Percentiles rank a stretch among this genome's conserved stretches.
Conservation (phyloP, 2,113 vertebrate genomes). For the Crocuta crocuta region DNA sequence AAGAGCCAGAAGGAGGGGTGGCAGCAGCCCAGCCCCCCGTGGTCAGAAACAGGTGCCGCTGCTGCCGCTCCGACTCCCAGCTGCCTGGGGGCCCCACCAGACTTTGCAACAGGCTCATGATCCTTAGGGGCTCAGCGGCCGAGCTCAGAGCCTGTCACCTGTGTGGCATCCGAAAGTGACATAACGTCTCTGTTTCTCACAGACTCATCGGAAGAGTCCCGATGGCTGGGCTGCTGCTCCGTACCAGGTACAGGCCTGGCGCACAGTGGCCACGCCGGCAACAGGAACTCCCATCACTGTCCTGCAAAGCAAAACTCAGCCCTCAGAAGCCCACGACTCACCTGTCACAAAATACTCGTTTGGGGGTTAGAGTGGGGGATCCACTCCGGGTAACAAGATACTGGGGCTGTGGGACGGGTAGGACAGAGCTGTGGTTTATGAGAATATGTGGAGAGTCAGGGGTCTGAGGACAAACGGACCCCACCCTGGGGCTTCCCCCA, state of each 20-base stretch:
- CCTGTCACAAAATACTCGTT: background rate
- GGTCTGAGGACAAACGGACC: background rate
- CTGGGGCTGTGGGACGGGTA: background rate
- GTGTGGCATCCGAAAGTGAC: background rate
- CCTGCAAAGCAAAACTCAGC: background rate
- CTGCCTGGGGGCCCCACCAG: background rate
- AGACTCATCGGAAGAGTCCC: background rate
- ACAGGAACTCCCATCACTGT: background rate
- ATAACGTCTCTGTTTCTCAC: background rate
- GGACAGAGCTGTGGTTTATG: accelerated
- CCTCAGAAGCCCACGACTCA: background rate
- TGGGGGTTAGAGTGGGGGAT: too few species aligned
- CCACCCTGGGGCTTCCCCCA: too few species aligned
- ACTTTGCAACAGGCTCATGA: too few species aligned
- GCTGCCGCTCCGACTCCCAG: background rate
- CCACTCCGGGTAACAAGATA: background rate
- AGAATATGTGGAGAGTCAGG: background rate
- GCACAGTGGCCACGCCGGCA: background rate
- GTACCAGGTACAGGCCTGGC: background rate
- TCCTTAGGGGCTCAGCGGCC: background rate
- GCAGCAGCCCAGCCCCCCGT: background rate
- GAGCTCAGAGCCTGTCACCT: background rate
- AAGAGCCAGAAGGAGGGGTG: background rate
- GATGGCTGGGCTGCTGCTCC: background rate
- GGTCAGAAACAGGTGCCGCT: background rate